Evolutionary conservation across 2,113 vertebrate genomes (phyloP).

Genomic region (Jaculus jaculus): DNA sequence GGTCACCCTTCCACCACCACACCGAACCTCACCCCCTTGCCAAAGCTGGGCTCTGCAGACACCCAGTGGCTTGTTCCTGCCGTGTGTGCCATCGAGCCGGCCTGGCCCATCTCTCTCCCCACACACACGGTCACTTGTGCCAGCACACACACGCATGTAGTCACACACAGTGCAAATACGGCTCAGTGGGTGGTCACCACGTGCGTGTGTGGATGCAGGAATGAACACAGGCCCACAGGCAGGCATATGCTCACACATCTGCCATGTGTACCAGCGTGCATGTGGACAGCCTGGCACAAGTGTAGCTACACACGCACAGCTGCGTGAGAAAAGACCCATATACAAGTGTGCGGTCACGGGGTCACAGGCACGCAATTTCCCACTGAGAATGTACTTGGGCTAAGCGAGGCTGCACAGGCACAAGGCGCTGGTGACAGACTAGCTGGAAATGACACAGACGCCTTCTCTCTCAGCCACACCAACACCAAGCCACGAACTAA

Average conservation of each 20-base stretch:
- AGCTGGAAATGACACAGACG: no score
- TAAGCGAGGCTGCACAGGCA: no score
- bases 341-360: no score
- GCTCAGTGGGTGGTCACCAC: not conserved
- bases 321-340: fast-evolving
- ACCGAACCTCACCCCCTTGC: not conserved
- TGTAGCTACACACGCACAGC: not conserved
- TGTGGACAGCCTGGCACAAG: not conserved
- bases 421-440: no score
- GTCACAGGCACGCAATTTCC: not conserved
- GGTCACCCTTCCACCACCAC: constrained; percentile 20
- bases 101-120: not conserved
- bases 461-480: no score
- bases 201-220: not conserved
- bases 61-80: no score
- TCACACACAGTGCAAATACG: not conserved
- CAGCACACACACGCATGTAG: not conserved
- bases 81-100: no score
- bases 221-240: fast-evolving
- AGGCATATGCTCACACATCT: not conserved
- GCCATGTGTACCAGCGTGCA: not conserved
- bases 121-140: not conserved
- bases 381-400: not conserved
- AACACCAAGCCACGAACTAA: no score
- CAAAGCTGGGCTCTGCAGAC: constrained; percentile 30